Evolutionary conservation across 23 tunicate genomes (phyloP).

Genomic region (Ascidia mentula): DNA sequence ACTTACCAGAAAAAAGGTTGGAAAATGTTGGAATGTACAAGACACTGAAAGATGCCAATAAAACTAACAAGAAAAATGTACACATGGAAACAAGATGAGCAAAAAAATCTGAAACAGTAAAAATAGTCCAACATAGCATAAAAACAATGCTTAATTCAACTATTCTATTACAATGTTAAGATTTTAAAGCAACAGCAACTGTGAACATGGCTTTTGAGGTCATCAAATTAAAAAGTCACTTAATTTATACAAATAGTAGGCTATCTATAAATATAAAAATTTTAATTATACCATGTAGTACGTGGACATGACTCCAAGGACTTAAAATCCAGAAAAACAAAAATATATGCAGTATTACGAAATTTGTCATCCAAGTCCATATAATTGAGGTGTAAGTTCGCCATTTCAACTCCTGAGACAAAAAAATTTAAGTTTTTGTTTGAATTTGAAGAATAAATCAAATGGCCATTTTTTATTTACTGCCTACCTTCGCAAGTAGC

Average conservation of each 20-base stretch:
- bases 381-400: conserved; percentile 12
- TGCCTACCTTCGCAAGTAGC: neutral
- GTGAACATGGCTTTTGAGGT: no score
- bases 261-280: no score
- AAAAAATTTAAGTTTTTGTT: neutral
- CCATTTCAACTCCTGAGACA: conserved; percentile 36
- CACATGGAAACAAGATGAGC: neutral
- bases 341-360: conserved; percentile 5
- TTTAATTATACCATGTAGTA: neutral
- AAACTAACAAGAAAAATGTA: neutral
- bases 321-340: conserved; percentile 26
- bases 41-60: neutral
- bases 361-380: conserved; percentile 21
- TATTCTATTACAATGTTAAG: no score
- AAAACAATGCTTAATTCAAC: no score
- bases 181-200: no score
- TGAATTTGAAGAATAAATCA: neutral
- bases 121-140: no score
- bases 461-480: no score
- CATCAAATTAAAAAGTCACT: no score
- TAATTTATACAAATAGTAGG: no score
- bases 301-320: conserved; percentile 18
- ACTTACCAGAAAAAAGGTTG: neutral
- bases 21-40: neutral
- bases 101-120: neutral